phyloP scores from a whole-genome alignment of 2,888 invertebrate species.

The Diarsia mendica region DNA sequence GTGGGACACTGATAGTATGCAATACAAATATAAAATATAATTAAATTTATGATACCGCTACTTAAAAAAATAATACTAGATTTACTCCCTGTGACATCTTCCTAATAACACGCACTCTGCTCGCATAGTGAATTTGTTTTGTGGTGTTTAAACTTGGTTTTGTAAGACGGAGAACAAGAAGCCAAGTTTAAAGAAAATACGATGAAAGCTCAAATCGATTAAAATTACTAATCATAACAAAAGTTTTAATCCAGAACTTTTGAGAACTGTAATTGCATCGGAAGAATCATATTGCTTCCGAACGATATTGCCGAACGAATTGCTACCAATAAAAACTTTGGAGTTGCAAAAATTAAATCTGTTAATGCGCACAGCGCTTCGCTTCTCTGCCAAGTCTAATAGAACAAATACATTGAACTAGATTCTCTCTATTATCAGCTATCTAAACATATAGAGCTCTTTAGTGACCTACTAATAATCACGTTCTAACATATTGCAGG shows the following conservation, averaged over 20 bases:
- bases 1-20: too few relatives aligned
- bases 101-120: too few relatives aligned
- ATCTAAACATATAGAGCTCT: neutral
- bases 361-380: conserved; percentile 36
- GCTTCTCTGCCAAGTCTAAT: conserved; percentile 54
- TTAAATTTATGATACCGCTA: neutral
- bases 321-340: conserved; percentile 51
- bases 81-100: too few relatives aligned
- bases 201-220: neutral
- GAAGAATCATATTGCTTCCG: conserved; percentile 44
- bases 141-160: too few relatives aligned
- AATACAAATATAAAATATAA: neutral
- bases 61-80: too few relatives aligned
- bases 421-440: conserved; percentile 30
- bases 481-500: neutral
- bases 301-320: conserved; percentile 34
- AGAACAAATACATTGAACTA: conserved; percentile 40
- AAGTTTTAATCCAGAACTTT: conserved; percentile 9
- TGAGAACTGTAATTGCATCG: conserved; percentile 31
- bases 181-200: neutral
- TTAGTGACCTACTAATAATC: neutral
- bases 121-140: neutral
- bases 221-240: neutral
- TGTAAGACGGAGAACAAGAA: too few relatives aligned
- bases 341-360: conserved; percentile 55